Percentiles rank a stretch among this genome's conserved stretches.
phyloP scores from a whole-genome alignment of 2,113 vertebrate genomes.

The Numenius arquata region DNA sequence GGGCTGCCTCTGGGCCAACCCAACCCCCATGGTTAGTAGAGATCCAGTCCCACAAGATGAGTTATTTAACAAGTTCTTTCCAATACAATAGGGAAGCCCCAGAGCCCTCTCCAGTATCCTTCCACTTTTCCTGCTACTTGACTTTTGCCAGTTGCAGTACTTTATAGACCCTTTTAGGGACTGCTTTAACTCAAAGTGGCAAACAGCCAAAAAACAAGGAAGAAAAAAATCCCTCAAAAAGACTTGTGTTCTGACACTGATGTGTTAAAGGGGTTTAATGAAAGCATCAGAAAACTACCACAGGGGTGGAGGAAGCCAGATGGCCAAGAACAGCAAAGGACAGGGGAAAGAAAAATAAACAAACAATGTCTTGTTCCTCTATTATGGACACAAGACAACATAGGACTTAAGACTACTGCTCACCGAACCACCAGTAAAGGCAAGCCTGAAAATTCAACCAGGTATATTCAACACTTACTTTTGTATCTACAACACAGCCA shows the following conservation, averaged over 20 bases:
- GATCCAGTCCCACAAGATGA: background rate
- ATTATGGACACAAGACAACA: background rate
- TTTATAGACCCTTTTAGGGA: fast-evolving
- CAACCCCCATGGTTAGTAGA: background rate
- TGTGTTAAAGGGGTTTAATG: background rate
- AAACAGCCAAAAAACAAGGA: background rate
- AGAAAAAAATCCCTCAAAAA: background rate
- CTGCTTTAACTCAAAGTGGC: background rate
- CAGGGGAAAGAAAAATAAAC: fast-evolving
- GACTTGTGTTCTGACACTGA: background rate
- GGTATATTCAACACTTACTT: background rate
- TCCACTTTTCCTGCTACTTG: background rate
- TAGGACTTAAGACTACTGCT: background rate
- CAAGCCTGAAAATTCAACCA: background rate
- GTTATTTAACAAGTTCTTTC: background rate
- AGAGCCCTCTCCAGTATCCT: background rate
- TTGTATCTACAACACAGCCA: background rate
- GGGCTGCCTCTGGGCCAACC: background rate
- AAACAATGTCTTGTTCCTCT: background rate
- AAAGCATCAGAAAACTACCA: background rate
- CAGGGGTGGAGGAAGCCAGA: background rate
- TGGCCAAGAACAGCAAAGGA: background rate
- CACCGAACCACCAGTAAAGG: background rate
- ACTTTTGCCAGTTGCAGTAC: background rate
- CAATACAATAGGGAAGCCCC: background rate